Base-by-base conservation (phyloP, 2,888 invertebrate genomes). In the Torymus aiolomorphi region DNA sequence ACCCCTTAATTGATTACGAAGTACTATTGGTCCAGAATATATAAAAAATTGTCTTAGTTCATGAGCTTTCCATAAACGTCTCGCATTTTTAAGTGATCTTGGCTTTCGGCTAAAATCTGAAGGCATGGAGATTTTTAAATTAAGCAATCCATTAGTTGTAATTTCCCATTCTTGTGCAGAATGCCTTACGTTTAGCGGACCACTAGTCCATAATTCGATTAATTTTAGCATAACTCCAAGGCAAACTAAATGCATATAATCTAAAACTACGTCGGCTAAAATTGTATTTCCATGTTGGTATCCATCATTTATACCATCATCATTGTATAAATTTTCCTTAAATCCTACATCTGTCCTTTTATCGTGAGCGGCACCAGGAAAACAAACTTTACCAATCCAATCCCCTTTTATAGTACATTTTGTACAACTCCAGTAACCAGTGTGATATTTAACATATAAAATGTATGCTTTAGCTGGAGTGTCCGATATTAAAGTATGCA, bases 321-420 rank as follows among this genome's bases (percentile, higher is more conserved):
- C 66, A 5, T 42, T 11, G n/a, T 49, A 31, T n/a, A 14, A 18
- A 66, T 51, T n/a, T 12, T 66, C 49, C 49, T 66, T 66, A 49
- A 66, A 66, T 12, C 10, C 66, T 49, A 18, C 66, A 66, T 66
- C 66, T n/a, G 8, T 66, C 49, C 66, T 66, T 13, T 42, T 42
- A 49, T 12, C n/a, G n/a, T 16, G 16, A 11, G 8, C 3, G 8
- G 8, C 42, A 4, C 66, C 49, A 31, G 66, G 66, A 66, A 66
- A 66, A 66, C 42, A 66, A 2, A 66, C 5, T 16, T 66, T 66
- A 49, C 16, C 16, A 2, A 5, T 51, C 14, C 49, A 51, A 4
- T 49, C 4, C 5, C 49, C 49, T 49, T 66, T 66, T n/a, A 66
- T 51, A 5, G 13, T 66, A 16, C 66, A 66, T 18, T 66, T 66